These are phyloP conservation scores for Penaeus vannamei DNA, from an alignment of 1,140 invertebrate species.

Conservation along the genomic window DNA sequence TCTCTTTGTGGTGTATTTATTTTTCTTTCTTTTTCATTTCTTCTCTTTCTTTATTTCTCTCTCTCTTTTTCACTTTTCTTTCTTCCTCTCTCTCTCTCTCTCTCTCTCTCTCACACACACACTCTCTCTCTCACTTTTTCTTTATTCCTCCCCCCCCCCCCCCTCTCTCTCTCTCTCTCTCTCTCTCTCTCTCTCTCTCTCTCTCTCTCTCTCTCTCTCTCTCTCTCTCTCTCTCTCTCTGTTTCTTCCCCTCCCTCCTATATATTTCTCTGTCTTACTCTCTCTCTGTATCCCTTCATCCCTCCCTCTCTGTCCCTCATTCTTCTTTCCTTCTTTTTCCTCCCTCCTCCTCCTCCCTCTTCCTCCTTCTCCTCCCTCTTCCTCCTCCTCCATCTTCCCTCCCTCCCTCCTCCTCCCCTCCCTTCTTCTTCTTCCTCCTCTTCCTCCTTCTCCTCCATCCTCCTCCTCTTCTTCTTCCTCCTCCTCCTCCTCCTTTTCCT, in stretches of 20 bases:
- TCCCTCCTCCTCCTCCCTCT: neutral
- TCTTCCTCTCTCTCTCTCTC: neutral
- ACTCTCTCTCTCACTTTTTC: neutral
- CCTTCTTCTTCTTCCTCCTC: no score
- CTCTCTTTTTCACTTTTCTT: neutral
- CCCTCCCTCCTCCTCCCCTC: no score
- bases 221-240: slow-evolving; percentile 19
- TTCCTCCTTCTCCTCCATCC: no score
- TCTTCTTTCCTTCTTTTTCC: neutral
- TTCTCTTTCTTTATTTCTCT: slow-evolving; percentile 7
- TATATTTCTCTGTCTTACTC: neutral
- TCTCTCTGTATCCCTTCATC: neutral
- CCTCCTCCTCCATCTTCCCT: no score
- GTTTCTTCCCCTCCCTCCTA: neutral
- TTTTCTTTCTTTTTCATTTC: no score
- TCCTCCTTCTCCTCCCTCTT: no score
- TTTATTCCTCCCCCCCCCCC: neutral
- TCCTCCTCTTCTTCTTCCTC: no score
- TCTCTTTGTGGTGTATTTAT: no score
- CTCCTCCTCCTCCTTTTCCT: neutral
- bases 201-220: neutral
- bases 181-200: neutral
- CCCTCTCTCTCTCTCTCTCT: neutral
- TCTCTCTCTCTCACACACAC: neutral
- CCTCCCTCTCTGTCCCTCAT: neutral